Base-by-base conservation (phyloP, 64 coral and sea anemone species). In the Orbicella faveolata region DNA sequence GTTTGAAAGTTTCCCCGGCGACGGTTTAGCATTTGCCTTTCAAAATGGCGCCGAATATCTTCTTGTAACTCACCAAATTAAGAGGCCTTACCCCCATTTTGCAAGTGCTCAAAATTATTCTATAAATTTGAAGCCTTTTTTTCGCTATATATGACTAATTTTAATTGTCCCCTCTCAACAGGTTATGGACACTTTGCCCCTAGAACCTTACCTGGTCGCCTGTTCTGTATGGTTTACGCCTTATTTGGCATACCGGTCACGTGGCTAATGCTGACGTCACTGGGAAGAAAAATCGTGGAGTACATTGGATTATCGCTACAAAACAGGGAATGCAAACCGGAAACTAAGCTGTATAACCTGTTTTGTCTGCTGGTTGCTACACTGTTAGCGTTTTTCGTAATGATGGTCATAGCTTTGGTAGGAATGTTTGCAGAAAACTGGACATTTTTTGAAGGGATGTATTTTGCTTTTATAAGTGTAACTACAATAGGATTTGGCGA, bases 181-280 rank as follows among this genome's bases (percentile, higher is more conserved):
- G 95, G 95, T 10, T 97, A 97, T 69, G 95, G 95, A 7, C 95
- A 97, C 44, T 84, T 97, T 53, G 83, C 88, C 25, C 95, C 95
- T 10, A 85, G 68, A n/a, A 97, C 95, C 0, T 36, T 94, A 2
- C 15, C 76, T 1, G 95, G 95, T 51, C 91, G 95, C 17, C 26
- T 93, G 16, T 97, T 97, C 78, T 97, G 95, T 36, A 94, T 97
- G 79, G 52, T 86, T 57, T 97, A 97, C 75, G 95, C 95, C 73
- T 88, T 97, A 89, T 97, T 97, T 91, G 95, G 95, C 52, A 97
- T 97, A 82, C 95, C 95, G 4, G 51, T 97, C 78, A 94, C 88
- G 69, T 97, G 95, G 95, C 44, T 97, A 80, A 97, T 97, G 95
- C 92, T 97, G n/a, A 88, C 95, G n/a, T 97, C 95, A 88, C 61